These are phyloP conservation scores for Catamblyrhynchus diadema DNA, from an alignment of 2,797 vertebrate species.

Conservation along the genomic window DNA sequence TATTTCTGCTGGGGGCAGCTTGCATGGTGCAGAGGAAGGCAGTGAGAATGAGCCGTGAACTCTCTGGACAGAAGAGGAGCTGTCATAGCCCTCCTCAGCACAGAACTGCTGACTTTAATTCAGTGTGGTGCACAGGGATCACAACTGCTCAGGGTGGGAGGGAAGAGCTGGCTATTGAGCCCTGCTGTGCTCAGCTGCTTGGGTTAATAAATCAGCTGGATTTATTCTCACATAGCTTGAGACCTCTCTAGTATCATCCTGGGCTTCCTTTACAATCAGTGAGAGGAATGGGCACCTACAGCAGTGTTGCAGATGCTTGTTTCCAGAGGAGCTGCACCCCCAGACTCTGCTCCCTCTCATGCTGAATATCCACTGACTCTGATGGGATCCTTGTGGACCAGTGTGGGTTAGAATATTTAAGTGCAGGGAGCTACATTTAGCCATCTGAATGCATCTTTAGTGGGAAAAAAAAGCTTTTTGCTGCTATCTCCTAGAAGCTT, in stretches of 20 bases:
- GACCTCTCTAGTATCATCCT: not conserved
- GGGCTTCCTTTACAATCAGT: not conserved
- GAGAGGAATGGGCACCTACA: not conserved
- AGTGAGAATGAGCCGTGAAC: not conserved
- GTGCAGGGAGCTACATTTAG: not conserved
- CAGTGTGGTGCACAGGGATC: accelerated
- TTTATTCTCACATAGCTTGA: not conserved
- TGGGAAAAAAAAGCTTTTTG: not conserved
- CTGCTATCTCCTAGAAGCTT: not conserved
- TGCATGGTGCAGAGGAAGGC: not conserved
- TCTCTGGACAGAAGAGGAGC: not conserved
- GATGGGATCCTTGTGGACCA: not conserved
- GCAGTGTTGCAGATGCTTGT: not conserved
- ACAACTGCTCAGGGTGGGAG: accelerated
- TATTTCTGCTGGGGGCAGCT: not conserved
- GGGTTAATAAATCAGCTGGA: not conserved
- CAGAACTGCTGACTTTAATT: not conserved
- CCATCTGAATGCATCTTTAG: not conserved
- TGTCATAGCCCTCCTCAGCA: not conserved
- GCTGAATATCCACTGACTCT: not conserved
- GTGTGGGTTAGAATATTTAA: not conserved
- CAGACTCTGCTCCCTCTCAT: not conserved
- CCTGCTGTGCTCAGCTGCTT: not conserved
- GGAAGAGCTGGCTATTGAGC: not conserved
- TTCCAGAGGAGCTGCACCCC: not conserved